Evolutionary conservation across 2,113 vertebrate species (phyloP), one percentile per base, ranked within the genome.

Genomic region (Podilymbus podiceps): DNA sequence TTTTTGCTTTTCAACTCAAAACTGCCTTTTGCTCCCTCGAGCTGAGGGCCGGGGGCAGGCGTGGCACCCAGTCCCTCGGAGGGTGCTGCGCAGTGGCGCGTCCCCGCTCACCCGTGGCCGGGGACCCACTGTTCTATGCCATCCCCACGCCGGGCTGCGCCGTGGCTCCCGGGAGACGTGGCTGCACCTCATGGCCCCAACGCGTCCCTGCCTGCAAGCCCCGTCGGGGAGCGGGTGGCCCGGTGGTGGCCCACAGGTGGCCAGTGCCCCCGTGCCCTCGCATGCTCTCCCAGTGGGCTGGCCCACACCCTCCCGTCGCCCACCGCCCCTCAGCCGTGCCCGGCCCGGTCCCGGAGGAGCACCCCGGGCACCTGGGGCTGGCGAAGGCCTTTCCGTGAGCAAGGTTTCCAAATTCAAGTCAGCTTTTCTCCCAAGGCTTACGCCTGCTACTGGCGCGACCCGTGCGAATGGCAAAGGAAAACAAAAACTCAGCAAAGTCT

Each of bases 391-490:
- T 83, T 63, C 92, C n/a, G 1, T 62, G 60, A 89, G 92, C 89
- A 97, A 97, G 97, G 98, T 91, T 97, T 98, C 98, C 98, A 98
- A 96, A 97, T 97, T 98, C 97, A 95, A 98, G 98, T 98, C 91
- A 98, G 98, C 97, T 98, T 97, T 97, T 98, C 97, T 98, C 98
- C 97, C 97, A 6, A 95, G 97, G 98, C 95, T 97, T 92, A 97
- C 79, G 94, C 98, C 98, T 38, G 96, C 98, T 98, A 94, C 97
- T 97, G 97, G 98, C 98, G 98, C 98, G 98, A 99, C 98, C 98
- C 97, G 96, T 98, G 98, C 64, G 97, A 98, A 99, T 97, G 98
- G 96, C 97, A 97, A 98, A 98, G 67, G 89, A 86, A 92, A 90
- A 96, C 4, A 90, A 91, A 96, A 93, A 89, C 56, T 91, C 80